phyloP scores from a whole-genome alignment of 2,113 vertebrate genomes.

The Damaliscus lunatus region DNA sequence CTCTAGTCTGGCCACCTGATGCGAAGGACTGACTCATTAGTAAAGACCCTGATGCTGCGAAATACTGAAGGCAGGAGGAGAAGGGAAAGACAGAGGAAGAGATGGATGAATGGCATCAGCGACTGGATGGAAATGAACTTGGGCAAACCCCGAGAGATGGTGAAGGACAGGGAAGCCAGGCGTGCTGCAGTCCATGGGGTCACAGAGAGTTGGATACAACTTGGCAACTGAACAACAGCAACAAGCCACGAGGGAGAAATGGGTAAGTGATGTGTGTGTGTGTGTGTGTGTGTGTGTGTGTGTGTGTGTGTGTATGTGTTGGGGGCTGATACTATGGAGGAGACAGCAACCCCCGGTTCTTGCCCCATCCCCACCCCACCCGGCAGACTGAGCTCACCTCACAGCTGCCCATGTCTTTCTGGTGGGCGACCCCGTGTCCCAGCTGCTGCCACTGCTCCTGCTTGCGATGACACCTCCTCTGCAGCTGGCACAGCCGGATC shows the following conservation, averaged over 20 bases:
- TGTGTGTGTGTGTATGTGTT: background rate
- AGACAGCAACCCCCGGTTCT: background rate
- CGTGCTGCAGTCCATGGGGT: background rate
- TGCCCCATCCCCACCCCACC: background rate
- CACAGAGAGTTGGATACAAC: background rate
- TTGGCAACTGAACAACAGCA: background rate
- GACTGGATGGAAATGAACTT: background rate
- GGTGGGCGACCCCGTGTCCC: accelerated
- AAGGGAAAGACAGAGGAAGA: background rate
- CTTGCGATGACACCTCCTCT: background rate
- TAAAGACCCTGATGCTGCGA: background rate
- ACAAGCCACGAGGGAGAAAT: background rate
- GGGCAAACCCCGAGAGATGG: background rate
- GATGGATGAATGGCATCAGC: background rate
- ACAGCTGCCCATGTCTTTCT: background rate
- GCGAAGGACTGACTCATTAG: background rate
- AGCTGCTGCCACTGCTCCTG: background rate
- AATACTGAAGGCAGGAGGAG: background rate
- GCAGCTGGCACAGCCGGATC: background rate
- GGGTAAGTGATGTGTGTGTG: background rate
- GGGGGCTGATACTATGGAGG: background rate
- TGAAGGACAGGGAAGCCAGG: background rate
- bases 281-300: background rate
- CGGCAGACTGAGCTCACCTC: background rate
- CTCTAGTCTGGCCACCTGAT: background rate